Evolutionary conservation across 2,888 invertebrate genomes (phyloP).

Genomic region (Lycia hirtaria): DNA sequence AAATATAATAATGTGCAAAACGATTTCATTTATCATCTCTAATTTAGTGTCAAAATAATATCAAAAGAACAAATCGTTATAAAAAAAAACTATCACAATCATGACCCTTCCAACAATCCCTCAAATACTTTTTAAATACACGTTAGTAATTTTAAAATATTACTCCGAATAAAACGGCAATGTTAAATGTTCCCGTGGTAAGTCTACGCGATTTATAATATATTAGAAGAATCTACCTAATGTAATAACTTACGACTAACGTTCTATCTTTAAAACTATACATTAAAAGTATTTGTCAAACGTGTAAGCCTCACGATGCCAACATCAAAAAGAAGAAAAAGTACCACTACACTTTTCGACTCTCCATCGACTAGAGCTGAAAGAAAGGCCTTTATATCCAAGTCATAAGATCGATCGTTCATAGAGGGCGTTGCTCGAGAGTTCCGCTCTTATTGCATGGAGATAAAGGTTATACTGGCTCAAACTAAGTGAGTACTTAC

Average conservation of each 20-base stretch:
- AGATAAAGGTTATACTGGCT: too few relatives aligned
- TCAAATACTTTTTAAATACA: constrained; percentile 40
- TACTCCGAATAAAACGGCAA: constrained; percentile 44
- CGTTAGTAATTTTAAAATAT: constrained; percentile 50
- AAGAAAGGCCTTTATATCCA: too few relatives aligned
- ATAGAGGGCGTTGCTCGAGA: too few relatives aligned
- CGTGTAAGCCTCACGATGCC: too few relatives aligned
- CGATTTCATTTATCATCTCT: neutral
- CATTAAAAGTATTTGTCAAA: too few relatives aligned
- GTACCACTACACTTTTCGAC: too few relatives aligned
- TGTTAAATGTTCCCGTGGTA: constrained; percentile 65
- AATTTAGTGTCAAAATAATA: constrained; percentile 12
- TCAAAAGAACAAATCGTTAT: constrained; percentile 9
- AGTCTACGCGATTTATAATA: constrained; percentile 54
- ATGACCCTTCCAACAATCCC: constrained; percentile 36
- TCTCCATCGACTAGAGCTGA: too few relatives aligned
- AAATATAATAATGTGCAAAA: constrained; percentile 1
- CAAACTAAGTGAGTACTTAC: too few relatives aligned
- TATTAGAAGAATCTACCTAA: constrained; percentile 58
- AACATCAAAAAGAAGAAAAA: too few relatives aligned
- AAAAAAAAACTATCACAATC: constrained; percentile 32
- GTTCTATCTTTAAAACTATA: too few relatives aligned
- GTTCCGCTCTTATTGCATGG: too few relatives aligned
- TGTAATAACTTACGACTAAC: constrained; percentile 53
- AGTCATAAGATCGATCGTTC: too few relatives aligned